phyloP scores from a whole-genome alignment of 1,140 invertebrate genomes.

The Drosophila cardini region DNA sequence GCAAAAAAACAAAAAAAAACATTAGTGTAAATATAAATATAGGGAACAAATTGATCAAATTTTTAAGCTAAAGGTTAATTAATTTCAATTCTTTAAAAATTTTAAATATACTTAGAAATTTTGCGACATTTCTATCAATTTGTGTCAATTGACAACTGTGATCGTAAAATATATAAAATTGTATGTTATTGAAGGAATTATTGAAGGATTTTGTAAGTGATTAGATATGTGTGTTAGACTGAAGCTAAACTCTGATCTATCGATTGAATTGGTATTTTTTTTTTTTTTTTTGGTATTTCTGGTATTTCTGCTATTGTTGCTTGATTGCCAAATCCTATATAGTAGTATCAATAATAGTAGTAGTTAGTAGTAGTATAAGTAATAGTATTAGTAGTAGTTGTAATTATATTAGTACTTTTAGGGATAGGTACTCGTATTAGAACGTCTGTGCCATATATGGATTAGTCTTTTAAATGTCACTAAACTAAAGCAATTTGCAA shows the following conservation, averaged over 20 bases:
- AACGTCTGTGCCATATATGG: conserved; percentile 22
- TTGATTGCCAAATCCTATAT: conserved; percentile 20
- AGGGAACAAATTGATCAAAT: too few relatives aligned
- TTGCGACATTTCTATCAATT: too few relatives aligned
- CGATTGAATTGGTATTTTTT: conserved; percentile 14
- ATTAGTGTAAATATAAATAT: too few relatives aligned
- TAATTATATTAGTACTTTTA: conserved; percentile 6
- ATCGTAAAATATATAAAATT: too few relatives aligned
- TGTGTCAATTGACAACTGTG: too few relatives aligned
- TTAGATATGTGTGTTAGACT: conserved; percentile 31
- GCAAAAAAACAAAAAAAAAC: too few relatives aligned
- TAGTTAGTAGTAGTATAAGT: conserved; percentile 3
- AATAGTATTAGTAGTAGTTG: conserved; percentile 4
- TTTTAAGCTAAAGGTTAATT: too few relatives aligned
- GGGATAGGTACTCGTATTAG: conserved; percentile 29
- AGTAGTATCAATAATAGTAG: background rate
- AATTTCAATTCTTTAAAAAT: too few relatives aligned
- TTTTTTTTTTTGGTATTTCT: too few relatives aligned
- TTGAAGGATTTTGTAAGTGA: background rate
- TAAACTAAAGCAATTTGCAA: conserved; percentile 43
- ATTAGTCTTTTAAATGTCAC: conserved; percentile 27
- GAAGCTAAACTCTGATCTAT: conserved; percentile 27
- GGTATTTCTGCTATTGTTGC: background rate
- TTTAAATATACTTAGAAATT: too few relatives aligned
- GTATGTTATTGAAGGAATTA: background rate